These are phyloP conservation scores for Drosophila equinoxialis DNA, from an alignment of 1,140 invertebrate species.

Conservation along the genomic window DNA sequence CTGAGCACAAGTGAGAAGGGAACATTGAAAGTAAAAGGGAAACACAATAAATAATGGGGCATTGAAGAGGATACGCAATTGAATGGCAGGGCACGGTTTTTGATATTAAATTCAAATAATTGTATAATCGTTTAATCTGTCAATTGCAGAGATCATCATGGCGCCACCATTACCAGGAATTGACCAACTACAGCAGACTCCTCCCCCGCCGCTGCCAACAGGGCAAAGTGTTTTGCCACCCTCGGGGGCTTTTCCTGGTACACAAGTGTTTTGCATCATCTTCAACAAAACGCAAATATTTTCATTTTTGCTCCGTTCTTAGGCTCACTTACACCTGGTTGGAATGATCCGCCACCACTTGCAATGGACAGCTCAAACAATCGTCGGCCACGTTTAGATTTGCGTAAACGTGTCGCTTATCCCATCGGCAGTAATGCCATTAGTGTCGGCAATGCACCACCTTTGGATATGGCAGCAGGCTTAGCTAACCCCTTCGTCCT, in stretches of 20 bases:
- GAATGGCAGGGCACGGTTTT: background rate
- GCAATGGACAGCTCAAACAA: constrained; percentile 29
- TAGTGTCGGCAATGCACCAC: constrained; percentile 1
- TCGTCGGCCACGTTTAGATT: constrained; percentile 67
- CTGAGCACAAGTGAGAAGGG: background rate
- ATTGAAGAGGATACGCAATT: background rate
- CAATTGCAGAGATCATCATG: constrained; percentile 33
- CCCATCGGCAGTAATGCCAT: constrained; percentile 28
- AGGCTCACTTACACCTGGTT: constrained; percentile 75
- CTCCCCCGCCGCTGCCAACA: constrained; percentile 59
- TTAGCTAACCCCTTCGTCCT: constrained; percentile 27
- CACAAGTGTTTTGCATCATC: background rate
- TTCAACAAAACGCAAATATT: no score
- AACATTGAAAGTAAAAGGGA: background rate
- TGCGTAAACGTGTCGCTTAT: constrained; percentile 73
- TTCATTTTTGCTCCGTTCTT: background rate
- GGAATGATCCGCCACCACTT: constrained; percentile 77
- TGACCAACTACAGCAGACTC: constrained; percentile 21
- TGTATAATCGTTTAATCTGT: no score
- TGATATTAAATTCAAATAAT: background rate
- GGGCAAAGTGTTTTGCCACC: constrained; percentile 60
- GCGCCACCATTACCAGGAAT: constrained; percentile 26
- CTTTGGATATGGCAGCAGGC: constrained; percentile 22
- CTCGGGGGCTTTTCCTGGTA: constrained; percentile 62
- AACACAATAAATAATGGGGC: background rate